These are phyloP conservation scores for Phalangium opilio DNA, from an alignment of 2,888 invertebrate species.

Conservation along the genomic window DNA sequence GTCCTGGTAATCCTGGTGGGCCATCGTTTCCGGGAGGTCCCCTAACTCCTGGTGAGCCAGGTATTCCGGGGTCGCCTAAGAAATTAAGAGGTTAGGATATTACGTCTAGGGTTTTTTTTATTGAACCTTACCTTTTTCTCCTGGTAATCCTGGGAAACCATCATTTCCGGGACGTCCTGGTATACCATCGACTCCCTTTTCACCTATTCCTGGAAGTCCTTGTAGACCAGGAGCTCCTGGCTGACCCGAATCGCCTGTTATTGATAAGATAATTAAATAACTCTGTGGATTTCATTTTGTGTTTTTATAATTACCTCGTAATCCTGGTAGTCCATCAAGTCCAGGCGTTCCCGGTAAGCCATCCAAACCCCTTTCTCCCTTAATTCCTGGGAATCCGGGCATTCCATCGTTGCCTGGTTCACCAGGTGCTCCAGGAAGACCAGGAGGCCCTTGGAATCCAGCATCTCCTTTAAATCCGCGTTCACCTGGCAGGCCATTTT, in stretches of 20 bases:
- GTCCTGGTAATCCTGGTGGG: constrained; percentile 6
- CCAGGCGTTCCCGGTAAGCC: constrained; percentile 6
- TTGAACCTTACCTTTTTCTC: constrained; percentile 9
- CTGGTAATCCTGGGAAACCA: constrained; percentile 10
- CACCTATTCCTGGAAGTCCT: constrained; percentile 19
- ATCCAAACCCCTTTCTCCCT: constrained; percentile 10
- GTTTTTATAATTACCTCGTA: too few species aligned
- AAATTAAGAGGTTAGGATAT: constrained; percentile 20
- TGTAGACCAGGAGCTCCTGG: not conserved
- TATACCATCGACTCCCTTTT: constrained; percentile 18
- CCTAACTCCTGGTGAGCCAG: constrained; percentile 7
- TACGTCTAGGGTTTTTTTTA: constrained; percentile 5
- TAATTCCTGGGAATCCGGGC: constrained; percentile 6
- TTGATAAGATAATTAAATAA: too few species aligned
- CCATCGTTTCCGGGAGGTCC: constrained; percentile 13
- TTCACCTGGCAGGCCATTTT: constrained; percentile 12
- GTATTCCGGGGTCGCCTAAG: constrained; percentile 15
- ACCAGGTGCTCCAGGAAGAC: constrained; percentile 4
- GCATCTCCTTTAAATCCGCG: not conserved
- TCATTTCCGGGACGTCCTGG: constrained; percentile 5
- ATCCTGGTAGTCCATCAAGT: not conserved
- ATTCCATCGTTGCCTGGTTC: constrained; percentile 9
- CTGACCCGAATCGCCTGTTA: constrained; percentile 23
- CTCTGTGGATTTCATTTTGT: too few species aligned
- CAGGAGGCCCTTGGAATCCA: not conserved